A percentile compares a stretch with the other conserved stretches of the same genome.
Conservation (phyloP, 1,140 invertebrate genomes). For the Galleria mellonella region DNA sequence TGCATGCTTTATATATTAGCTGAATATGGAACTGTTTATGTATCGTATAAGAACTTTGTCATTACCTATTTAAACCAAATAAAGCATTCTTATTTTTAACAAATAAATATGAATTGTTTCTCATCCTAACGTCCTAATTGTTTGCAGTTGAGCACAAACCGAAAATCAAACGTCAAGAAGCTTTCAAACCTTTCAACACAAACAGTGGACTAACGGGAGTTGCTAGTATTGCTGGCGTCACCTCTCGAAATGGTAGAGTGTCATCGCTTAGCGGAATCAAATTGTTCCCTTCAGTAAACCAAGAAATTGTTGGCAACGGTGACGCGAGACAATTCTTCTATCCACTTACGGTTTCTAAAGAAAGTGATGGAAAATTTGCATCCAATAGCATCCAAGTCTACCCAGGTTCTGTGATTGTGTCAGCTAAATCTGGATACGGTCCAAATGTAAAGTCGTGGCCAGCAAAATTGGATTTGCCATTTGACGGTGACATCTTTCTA, state of each 20-base stretch:
- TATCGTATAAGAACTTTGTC: too few relatives aligned
- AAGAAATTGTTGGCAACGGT: conserved; percentile 1
- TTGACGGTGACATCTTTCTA: conserved; percentile 16
- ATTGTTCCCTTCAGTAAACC: conserved; percentile 18
- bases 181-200: background rate
- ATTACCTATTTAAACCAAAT: too few relatives aligned
- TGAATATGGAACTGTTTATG: too few relatives aligned
- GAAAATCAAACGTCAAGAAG: background rate
- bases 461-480: conserved; percentile 4
- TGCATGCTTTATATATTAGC: too few relatives aligned
- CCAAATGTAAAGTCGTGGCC: conserved; percentile 5
- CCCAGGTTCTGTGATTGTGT: conserved; percentile 25
- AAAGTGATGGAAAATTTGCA: conserved; percentile 14
- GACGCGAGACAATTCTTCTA: conserved; percentile 5
- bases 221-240: conserved; percentile 25
- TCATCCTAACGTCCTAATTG: too few relatives aligned
- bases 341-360: conserved; percentile 18
- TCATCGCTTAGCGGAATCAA: conserved; percentile 31
- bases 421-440: conserved; percentile 14
- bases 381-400: conserved; percentile 21
- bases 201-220: conserved; percentile 22
- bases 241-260: conserved; percentile 30
- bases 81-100: too few relatives aligned
- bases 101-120: too few relatives aligned
- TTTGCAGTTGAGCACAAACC: background rate